Conservation (phyloP, 2,888 invertebrate genomes). For the Metacarcinus magister region DNA sequence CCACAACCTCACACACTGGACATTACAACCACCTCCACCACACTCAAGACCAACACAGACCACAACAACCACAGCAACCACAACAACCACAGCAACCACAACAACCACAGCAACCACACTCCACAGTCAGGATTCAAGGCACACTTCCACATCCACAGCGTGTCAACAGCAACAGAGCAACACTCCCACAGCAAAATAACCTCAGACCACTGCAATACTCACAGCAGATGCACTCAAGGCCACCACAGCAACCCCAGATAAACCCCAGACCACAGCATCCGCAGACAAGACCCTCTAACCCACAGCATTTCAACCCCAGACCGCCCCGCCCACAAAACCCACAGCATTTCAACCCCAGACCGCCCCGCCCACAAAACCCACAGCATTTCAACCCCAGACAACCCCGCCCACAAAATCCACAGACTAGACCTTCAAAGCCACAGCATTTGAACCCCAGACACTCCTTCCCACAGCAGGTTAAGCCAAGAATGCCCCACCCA, state of each 20-base stretch:
- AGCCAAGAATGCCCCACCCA: not conserved
- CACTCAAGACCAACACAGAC: not conserved
- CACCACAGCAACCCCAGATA: not conserved
- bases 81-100: not conserved
- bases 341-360: not conserved
- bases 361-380: not conserved
- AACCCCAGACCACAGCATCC: not conserved
- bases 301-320: not conserved
- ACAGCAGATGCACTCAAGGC: not conserved
- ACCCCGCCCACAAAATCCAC: not conserved
- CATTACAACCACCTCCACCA: not conserved
- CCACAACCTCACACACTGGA: not conserved
- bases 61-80: not conserved
- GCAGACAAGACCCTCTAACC: not conserved
- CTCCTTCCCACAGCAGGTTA: not conserved
- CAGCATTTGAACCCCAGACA: not conserved
- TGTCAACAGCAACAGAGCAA: not conserved
- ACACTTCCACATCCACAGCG: not conserved
- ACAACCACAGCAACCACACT: not conserved
- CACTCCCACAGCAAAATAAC: not conserved
- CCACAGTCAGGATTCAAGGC: not conserved
- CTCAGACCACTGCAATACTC: not conserved
- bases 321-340: not conserved
- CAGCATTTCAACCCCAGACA: not conserved
- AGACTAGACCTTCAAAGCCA: not conserved